A percentile compares a stretch with the other conserved stretches of the same genome.
Conservation (phyloP, 30 jellyfish, hydroid and myxozoan species). For the Morbakka virulenta region DNA sequence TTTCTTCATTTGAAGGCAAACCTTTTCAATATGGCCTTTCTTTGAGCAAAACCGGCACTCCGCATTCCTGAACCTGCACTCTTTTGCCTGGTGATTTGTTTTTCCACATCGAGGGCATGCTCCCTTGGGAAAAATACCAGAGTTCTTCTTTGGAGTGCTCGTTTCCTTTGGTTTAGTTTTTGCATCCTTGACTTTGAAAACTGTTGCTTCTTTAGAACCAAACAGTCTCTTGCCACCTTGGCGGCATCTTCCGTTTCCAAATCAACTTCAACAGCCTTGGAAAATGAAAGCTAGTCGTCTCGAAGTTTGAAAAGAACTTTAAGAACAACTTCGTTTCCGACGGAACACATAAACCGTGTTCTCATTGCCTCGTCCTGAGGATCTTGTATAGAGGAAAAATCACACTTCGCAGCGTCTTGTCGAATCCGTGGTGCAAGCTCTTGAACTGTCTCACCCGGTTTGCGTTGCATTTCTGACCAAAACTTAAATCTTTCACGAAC, state of each 20-base stretch:
- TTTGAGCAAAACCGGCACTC: constrained; percentile 16
- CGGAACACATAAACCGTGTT: constrained; percentile 26
- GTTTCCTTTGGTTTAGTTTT: no score
- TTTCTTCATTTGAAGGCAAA: constrained; percentile 6
- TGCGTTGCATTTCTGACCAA: constrained; percentile 22
- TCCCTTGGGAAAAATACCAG: no score
- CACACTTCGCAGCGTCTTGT: constrained; percentile 52
- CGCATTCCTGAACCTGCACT: constrained; percentile 8
- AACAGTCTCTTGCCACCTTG: constrained; percentile 29
- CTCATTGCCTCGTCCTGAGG: no score
- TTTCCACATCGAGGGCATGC: no score
- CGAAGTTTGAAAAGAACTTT: no score
- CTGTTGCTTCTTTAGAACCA: no score
- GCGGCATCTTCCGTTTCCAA: constrained; percentile 39
- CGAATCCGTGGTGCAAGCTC: constrained; percentile 39
- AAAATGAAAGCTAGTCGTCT: constrained; percentile 23
- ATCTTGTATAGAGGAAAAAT: constrained; percentile 34
- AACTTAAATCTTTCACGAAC: no score
- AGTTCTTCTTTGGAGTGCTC: no score
- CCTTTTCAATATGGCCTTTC: constrained; percentile 19
- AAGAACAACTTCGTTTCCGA: constrained; percentile 31
- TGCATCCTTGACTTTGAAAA: no score
- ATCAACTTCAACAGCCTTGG: constrained; percentile 21
- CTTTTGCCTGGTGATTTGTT: background rate
- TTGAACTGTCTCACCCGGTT: no score